A percentile compares a stretch with the other conserved stretches of the same genome.
Evolutionary conservation across 53 echinoderm and acorn worm species (phyloP).

Genomic region (Antedon mediterranea): DNA sequence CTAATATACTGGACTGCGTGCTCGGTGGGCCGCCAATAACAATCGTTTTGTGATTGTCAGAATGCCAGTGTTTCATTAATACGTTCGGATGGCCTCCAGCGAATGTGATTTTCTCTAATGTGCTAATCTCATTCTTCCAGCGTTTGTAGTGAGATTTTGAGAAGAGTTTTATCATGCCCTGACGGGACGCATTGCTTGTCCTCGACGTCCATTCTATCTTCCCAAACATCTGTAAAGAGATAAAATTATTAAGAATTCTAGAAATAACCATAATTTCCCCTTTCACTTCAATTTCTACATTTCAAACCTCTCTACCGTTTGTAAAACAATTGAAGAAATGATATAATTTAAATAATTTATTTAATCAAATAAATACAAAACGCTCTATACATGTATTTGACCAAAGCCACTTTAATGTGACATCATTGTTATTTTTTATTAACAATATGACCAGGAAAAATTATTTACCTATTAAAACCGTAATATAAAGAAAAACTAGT

Average conservation of each 20-base stretch:
- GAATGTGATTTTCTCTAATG: conserved; percentile 47
- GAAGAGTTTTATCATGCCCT: conserved; percentile 70
- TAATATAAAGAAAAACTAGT: no score
- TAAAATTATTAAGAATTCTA: not conserved
- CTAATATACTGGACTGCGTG: not conserved
- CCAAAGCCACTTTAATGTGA: no score
- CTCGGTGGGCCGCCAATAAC: not conserved
- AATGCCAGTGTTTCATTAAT: conserved; percentile 84
- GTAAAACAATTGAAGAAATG: no score
- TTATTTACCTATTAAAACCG: no score
- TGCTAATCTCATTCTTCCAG: conserved; percentile 70
- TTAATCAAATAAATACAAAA: no score
- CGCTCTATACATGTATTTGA: no score
- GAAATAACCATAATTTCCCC: not conserved
- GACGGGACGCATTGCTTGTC: conserved; percentile 53
- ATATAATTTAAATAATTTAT: no score
- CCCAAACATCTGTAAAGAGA: conserved; percentile 41
- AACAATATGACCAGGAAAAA: no score
- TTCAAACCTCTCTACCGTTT: not conserved
- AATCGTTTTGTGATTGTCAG: conserved; percentile 70
- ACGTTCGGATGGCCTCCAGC: conserved; percentile 62
- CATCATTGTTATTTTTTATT: no score
- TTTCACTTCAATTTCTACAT: not conserved
- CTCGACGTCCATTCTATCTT: conserved; percentile 73
- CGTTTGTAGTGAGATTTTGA: conserved; percentile 55